Percentiles rank a stretch among this genome's conserved stretches.
Conservation (phyloP, 2,888 invertebrate genomes). For the Acanthosepion lycidas region DNA sequence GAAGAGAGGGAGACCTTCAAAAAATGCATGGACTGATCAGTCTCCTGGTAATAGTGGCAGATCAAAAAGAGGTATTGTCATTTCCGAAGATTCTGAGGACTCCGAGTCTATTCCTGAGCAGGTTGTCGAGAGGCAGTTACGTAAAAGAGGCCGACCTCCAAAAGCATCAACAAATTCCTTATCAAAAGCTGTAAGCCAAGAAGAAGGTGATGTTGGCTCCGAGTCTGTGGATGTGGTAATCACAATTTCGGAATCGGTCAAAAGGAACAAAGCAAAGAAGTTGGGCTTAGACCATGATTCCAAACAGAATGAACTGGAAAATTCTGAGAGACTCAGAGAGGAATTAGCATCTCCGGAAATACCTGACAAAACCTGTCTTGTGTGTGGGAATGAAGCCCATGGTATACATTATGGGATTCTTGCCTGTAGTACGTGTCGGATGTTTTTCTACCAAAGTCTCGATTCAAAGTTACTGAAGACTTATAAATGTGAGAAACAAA, state of each 20-base stretch:
- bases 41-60: no score
- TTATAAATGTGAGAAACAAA: neutral
- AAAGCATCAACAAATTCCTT: neutral
- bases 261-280: neutral
- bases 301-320: neutral
- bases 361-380: neutral
- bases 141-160: slow-evolving; percentile 39
- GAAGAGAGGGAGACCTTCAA: neutral
- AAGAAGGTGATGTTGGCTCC: neutral
- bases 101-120: neutral
- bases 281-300: neutral
- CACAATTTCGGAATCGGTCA: neutral
- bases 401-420: slow-evolving; percentile 33
- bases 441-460: neutral
- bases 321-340: no score
- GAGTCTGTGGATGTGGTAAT: neutral
- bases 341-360: neutral
- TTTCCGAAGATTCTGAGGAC: neutral
- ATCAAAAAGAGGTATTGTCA: neutral
- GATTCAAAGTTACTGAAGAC: neutral
- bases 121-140: neutral
- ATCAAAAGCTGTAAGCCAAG: neutral
- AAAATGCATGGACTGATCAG: neutral
- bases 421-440: neutral
- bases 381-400: neutral